Percentiles rank a stretch among this genome's conserved stretches.
phyloP scores from a whole-genome alignment of 1,140 invertebrate genomes.

The Hylaeus volcanicus region DNA sequence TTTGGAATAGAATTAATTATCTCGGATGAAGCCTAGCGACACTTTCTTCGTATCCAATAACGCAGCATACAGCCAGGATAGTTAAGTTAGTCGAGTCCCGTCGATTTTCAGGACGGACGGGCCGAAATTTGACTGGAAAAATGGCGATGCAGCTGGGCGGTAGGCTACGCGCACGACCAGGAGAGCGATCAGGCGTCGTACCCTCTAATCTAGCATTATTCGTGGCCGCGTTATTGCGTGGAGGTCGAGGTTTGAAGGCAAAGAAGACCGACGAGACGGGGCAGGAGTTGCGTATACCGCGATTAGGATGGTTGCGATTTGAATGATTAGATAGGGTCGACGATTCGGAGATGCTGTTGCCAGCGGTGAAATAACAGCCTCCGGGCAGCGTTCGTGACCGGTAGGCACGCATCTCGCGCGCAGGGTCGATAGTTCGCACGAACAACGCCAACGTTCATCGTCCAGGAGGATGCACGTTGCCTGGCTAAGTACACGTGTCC shows the following conservation, averaged over 20 bases:
- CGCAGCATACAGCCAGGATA: no score
- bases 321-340: constrained; percentile 72
- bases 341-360: constrained; percentile 67
- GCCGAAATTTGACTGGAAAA: no score
- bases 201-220: constrained; percentile 51
- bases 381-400: constrained; percentile 57
- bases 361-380: constrained; percentile 72
- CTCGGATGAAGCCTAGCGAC: not conserved
- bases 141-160: constrained; percentile 35
- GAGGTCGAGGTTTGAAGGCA: constrained; percentile 19
- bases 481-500: constrained; percentile 55
- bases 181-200: constrained; percentile 47
- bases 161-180: constrained; percentile 27
- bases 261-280: constrained; percentile 21
- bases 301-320: constrained; percentile 68
- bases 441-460: constrained; percentile 24
- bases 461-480: constrained; percentile 18
- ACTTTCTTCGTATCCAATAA: not conserved
- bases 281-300: constrained; percentile 30
- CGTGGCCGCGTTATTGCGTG: constrained; percentile 45
- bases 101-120: not conserved
- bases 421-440: constrained; percentile 60
- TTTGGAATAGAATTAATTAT: not conserved
- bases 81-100: no score
- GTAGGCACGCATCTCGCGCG: constrained; percentile 58